phyloP scores from a whole-genome alignment of 2,797 vertebrate species.

The Nannoperca obscura region DNA sequence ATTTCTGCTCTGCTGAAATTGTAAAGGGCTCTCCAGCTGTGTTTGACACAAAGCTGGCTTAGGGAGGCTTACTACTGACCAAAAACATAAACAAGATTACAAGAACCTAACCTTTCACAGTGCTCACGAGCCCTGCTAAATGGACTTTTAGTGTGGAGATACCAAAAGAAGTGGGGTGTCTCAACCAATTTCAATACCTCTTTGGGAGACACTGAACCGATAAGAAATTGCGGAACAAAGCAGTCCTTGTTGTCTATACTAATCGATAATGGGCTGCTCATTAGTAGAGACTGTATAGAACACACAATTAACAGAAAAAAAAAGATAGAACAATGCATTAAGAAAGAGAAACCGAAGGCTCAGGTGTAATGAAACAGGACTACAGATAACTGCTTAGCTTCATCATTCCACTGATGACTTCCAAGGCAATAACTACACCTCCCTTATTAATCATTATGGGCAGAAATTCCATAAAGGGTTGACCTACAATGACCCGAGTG shows the following conservation, averaged over 20 bases:
- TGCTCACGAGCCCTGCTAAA: slow-evolving; percentile 52
- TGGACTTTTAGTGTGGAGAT: slow-evolving; percentile 48
- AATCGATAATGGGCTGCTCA: slow-evolving; percentile 66
- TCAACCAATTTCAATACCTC: slow-evolving; percentile 22
- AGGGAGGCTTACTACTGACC: slow-evolving; percentile 73
- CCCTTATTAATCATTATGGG: slow-evolving; percentile 81
- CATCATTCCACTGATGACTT: slow-evolving; percentile 69
- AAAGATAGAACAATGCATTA: slow-evolving; percentile 35
- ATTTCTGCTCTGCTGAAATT: slow-evolving; percentile 80
- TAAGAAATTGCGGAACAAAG: slow-evolving; percentile 55
- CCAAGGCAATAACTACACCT: slow-evolving; percentile 64
- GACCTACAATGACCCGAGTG: slow-evolving; percentile 68
- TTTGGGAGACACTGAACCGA: slow-evolving; percentile 13
- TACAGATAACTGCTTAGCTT: slow-evolving; percentile 61
- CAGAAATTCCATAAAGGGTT: slow-evolving; percentile 76
- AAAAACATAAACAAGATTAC: slow-evolving; percentile 82
- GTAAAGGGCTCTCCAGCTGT: slow-evolving; percentile 81
- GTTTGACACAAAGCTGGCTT: slow-evolving; percentile 79
- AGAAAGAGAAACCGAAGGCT: slow-evolving; percentile 32
- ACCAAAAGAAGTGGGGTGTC: slow-evolving; percentile 25
- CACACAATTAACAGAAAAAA: slow-evolving; percentile 40
- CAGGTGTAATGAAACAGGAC: slow-evolving; percentile 60
- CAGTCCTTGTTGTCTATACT: slow-evolving; percentile 51
- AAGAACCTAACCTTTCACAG: slow-evolving; percentile 67
- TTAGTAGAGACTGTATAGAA: slow-evolving; percentile 50